These are phyloP conservation scores for Apamea monoglypha DNA, from an alignment of 2,888 invertebrate species.

Conservation along the genomic window DNA sequence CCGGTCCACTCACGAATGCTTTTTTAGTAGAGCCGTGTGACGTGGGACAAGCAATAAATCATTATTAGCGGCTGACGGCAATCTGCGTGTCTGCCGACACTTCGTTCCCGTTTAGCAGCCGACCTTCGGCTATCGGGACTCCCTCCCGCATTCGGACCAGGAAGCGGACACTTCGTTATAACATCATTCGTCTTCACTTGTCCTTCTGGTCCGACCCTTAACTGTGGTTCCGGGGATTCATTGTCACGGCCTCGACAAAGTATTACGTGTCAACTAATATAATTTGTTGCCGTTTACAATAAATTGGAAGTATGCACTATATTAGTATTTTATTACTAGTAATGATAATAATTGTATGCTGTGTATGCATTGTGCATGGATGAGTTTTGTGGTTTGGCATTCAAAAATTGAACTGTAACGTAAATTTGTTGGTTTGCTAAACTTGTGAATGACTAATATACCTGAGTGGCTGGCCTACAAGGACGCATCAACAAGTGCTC, in stretches of 20 bases:
- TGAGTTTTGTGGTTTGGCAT: slow-evolving; percentile 20
- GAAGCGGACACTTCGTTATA: slow-evolving; percentile 83
- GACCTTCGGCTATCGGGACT: slow-evolving; percentile 82
- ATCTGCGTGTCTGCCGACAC: slow-evolving; percentile 80
- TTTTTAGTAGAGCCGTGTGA: slow-evolving; percentile 70
- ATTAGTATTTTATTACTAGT: slow-evolving; percentile 20
- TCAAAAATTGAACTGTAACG: slow-evolving; percentile 44
- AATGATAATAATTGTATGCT: slow-evolving; percentile 15
- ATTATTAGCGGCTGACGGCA: slow-evolving; percentile 84
- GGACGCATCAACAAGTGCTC: slow-evolving; percentile 63
- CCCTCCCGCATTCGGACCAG: slow-evolving; percentile 79
- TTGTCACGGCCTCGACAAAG: slow-evolving; percentile 65
- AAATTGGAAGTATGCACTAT: slow-evolving; percentile 5
- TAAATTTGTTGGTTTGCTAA: slow-evolving; percentile 42
- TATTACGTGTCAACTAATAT: slow-evolving; percentile 29
- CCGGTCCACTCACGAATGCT: slow-evolving; percentile 59
- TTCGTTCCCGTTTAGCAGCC: slow-evolving; percentile 82
- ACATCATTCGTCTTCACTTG: slow-evolving; percentile 77
- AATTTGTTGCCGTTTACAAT: slow-evolving; percentile 27
- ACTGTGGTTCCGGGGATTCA: slow-evolving; percentile 71
- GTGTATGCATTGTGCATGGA: background rate
- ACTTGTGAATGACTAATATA: slow-evolving; percentile 57
- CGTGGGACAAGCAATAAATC: slow-evolving; percentile 83
- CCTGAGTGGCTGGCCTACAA: slow-evolving; percentile 58
- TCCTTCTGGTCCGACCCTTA: slow-evolving; percentile 73